These are phyloP conservation scores for Cyanocitta stelleri DNA, from an alignment of 2,113 vertebrate species.

Conservation along the genomic window DNA sequence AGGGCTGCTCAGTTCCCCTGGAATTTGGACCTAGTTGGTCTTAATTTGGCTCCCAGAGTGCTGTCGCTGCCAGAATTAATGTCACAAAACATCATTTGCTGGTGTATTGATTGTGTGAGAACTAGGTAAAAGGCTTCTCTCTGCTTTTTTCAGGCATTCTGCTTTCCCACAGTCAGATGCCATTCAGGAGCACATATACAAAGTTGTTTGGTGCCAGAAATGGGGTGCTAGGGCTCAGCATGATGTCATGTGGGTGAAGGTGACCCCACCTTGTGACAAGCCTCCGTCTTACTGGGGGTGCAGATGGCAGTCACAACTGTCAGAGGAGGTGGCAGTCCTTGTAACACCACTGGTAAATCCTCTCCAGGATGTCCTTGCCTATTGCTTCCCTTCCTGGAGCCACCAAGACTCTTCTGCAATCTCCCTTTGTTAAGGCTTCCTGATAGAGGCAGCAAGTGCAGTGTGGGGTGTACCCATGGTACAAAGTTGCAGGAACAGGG, in stretches of 20 bases:
- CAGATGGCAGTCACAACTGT: not conserved
- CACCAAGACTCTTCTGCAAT: not conserved
- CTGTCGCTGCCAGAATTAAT: not conserved
- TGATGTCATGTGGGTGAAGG: not conserved
- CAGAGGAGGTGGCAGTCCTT: not conserved
- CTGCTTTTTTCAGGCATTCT: not conserved
- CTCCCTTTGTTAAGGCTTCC: not conserved
- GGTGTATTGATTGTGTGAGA: not conserved
- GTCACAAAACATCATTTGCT: not conserved
- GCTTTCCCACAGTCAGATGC: not conserved
- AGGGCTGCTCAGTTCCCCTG: not conserved
- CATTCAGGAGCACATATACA: not conserved
- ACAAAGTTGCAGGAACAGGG: not conserved
- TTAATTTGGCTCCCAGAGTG: not conserved
- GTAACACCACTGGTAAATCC: not conserved
- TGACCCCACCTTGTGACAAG: not conserved
- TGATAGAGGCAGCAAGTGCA: not conserved
- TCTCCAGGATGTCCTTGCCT: not conserved
- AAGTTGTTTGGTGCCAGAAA: not conserved
- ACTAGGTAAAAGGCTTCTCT: conserved; percentile 1
- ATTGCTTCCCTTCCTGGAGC: not conserved
- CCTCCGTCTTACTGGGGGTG: not conserved
- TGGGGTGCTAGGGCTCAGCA: not conserved
- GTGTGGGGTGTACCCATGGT: not conserved
- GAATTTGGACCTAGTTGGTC: conserved; percentile 11